Evolutionary conservation across 1,140 invertebrate genomes (phyloP), one percentile per base, ranked within the genome.

Genomic region (Tetranychus cinnabarinus): DNA sequence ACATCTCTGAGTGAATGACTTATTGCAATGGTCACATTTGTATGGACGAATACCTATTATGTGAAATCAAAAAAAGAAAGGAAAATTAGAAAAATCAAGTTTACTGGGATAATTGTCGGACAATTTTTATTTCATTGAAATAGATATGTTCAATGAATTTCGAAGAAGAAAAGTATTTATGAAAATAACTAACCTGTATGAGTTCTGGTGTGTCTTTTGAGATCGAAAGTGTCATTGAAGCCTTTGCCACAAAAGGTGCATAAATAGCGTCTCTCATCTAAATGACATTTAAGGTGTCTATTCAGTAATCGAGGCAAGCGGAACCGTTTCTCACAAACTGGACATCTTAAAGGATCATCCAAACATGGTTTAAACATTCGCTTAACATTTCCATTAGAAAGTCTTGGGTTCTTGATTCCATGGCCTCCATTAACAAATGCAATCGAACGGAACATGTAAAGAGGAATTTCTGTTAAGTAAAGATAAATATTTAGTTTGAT

Each of bases 191-290:
- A 73, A 86, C 84, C 95, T 64, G 95, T 99, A 72, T 99, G 96
- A 61, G 95, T 99, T 71, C 96, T 79, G 1, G 95, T 99, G 73
- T 99, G 96, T 67, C 96, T 77, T 73, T 99, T 99, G 63, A 99
- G 77, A 73, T 99, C 95, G 72, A 99, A 99, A 0, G 93, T 98
- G 70, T 99, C 96, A 69, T 99, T 99, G 77, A 99, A 99, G 42
- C 96, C 95, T 75, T 99, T 99, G 42, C 92, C 92, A 68, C 96
- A 99, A 75, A 97, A 97, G 1, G 92, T 93, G 75, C 96, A 99
- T 10, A 98, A 78, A 72, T 98, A 99, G 65, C 95, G 79, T 73
- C 98, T 99, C 45, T 96, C 83, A 71, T 97, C 90, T 61, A 89
- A 96, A 76, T 99, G 95, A 73, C 92, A 97, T 73, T 98, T 98